phyloP scores from a whole-genome alignment of 2,888 invertebrate genomes.

The Phyllotreta cruciferae region DNA sequence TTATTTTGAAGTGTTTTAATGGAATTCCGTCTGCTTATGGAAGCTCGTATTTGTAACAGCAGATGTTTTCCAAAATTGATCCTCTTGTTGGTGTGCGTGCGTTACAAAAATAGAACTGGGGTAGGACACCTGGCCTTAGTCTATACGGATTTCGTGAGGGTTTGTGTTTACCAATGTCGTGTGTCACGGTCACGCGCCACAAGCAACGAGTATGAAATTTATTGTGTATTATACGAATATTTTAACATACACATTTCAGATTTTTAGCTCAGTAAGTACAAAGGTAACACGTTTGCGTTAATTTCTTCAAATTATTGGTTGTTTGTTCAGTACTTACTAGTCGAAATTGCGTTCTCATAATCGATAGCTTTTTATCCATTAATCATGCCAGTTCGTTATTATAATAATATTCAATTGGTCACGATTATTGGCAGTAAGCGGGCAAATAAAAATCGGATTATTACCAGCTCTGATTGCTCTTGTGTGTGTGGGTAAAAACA shows the following conservation, averaged over 20 bases:
- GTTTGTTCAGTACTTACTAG: neutral
- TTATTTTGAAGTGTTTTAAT: too few species aligned
- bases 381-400: constrained; percentile 6
- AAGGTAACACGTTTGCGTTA: too few species aligned
- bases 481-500: constrained; percentile 21
- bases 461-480: constrained; percentile 2
- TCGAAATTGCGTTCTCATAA: constrained; percentile 1
- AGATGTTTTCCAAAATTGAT: constrained; percentile 3
- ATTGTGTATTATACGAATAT: too few species aligned
- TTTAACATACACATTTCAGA: too few species aligned
- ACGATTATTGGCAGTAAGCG: constrained; percentile 10
- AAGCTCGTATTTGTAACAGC: too few species aligned
- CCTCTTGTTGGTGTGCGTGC: constrained; percentile 1
- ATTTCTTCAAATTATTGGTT: too few species aligned
- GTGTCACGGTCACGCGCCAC: too few species aligned
- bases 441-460: constrained; percentile 13
- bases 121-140: constrained; percentile 11
- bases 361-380: neutral
- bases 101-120: constrained; percentile 9
- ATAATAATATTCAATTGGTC: constrained; percentile 13
- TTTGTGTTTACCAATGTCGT: too few species aligned
- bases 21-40: too few species aligned
- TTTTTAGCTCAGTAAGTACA: too few species aligned
- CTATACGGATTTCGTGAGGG: constrained; percentile 5
- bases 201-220: too few species aligned